These are phyloP conservation scores for Tetramorium alpestre DNA, from an alignment of 1,140 invertebrate species.

Conservation along the genomic window DNA sequence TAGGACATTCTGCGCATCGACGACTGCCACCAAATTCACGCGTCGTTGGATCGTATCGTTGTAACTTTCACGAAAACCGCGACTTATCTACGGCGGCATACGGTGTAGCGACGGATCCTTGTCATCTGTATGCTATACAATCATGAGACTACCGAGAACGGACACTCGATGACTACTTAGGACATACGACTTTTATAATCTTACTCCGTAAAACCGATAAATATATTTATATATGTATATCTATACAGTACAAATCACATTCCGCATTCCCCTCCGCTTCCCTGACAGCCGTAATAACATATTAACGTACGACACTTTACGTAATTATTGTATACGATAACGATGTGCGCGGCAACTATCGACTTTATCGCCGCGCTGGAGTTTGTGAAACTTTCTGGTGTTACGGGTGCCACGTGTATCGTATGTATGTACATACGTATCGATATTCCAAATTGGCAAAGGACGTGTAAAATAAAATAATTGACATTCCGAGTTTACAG, in stretches of 20 bases:
- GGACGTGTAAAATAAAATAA: constrained; percentile 28
- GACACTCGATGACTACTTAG: constrained; percentile 53
- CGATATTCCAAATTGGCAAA: constrained; percentile 22
- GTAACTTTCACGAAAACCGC: constrained; percentile 25
- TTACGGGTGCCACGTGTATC: background rate
- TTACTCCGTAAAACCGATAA: constrained; percentile 35
- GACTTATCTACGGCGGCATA: background rate
- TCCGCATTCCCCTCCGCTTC: constrained; percentile 43
- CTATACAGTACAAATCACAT: constrained; percentile 53
- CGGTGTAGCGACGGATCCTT: constrained; percentile 12
- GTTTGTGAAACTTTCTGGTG: constrained; percentile 27
- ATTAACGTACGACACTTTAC: constrained; percentile 16
- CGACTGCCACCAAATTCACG: background rate
- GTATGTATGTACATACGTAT: background rate
- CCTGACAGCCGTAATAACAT: constrained; percentile 16
- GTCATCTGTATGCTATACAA: constrained; percentile 26
- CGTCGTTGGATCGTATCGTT: constrained; percentile 3
- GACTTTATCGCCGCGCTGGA: constrained; percentile 35
- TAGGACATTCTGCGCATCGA: background rate
- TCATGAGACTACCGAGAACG: constrained; percentile 48
- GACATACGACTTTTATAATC: constrained; percentile 45
- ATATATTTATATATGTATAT: constrained; percentile 56
- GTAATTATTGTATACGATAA: constrained; percentile 43
- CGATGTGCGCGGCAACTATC: constrained; percentile 22
- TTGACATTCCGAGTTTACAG: background rate